Conservation (phyloP, 2,797 vertebrate species). For the Aselliscus stoliczkanus region DNA sequence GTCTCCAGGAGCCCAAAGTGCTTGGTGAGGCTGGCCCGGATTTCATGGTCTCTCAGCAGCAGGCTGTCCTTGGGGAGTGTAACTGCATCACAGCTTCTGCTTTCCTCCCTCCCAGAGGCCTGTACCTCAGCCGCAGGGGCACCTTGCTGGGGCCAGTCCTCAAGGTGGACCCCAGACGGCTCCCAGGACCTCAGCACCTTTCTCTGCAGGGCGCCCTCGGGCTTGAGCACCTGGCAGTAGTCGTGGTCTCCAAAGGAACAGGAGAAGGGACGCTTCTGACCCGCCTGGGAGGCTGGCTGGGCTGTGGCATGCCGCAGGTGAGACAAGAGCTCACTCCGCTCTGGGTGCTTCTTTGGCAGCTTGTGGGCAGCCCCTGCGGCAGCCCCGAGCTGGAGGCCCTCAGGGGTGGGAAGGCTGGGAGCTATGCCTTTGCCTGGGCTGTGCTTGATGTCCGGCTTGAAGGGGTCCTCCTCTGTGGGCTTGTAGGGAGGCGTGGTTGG, state of each 20-base stretch:
- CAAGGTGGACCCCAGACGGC: conserved; percentile 60
- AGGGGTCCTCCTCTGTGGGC: conserved; percentile 93
- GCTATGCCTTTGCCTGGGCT: conserved; percentile 75
- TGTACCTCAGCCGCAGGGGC: conserved; percentile 18
- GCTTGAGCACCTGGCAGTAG: conserved; percentile 91
- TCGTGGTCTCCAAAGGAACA: conserved; percentile 95
- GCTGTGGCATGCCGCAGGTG: conserved; percentile 85
- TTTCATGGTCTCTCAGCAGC: conserved; percentile 86
- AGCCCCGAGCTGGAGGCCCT: neutral
- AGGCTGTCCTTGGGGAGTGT: conserved; percentile 64
- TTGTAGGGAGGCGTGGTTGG: conserved; percentile 98
- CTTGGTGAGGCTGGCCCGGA: conserved; percentile 87
- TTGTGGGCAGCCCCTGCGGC: conserved; percentile 63
- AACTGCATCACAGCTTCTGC: neutral
- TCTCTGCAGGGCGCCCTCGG: conserved; percentile 81
- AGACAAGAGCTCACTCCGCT: conserved; percentile 96
- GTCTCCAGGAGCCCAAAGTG: conserved; percentile 86
- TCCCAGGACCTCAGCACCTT: conserved; percentile 85
- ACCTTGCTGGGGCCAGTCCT: conserved; percentile 76
- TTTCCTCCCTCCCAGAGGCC: conserved; percentile 53
- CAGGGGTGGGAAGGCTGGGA: conserved; percentile 47
- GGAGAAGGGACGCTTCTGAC: conserved; percentile 83
- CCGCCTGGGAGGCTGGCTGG: conserved; percentile 67
- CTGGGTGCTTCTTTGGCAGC: conserved; percentile 89
- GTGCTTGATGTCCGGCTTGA: conserved; percentile 89